Evolutionary conservation across 1,140 invertebrate species (phyloP).

Genomic region (Euschistus heros): DNA sequence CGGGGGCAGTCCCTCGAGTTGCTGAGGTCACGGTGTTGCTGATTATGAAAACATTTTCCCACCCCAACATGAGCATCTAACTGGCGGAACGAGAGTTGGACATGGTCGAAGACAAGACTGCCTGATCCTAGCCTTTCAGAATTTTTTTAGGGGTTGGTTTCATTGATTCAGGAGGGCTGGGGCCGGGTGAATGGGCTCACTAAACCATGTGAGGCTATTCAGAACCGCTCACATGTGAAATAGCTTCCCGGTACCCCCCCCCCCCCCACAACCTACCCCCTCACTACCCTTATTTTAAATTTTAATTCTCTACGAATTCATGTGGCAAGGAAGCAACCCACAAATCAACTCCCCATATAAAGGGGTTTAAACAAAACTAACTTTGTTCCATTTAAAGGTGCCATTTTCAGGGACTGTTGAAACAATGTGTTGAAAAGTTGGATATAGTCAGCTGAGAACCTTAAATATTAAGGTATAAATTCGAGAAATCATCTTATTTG

Average conservation of each 20-base stretch:
- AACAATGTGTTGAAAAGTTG: no score
- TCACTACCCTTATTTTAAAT: slow-evolving; percentile 1
- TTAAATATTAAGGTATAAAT: no score
- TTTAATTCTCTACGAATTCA: slow-evolving; percentile 4
- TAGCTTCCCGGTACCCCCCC: neutral
- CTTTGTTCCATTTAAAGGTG: neutral
- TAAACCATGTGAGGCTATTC: neutral
- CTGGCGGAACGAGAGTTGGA: neutral
- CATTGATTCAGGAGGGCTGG: slow-evolving; percentile 2
- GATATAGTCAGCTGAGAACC: no score
- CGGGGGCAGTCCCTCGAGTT: no score
- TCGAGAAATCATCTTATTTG: no score
- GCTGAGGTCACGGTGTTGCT: no score
- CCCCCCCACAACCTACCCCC: neutral
- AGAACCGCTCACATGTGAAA: slow-evolving; percentile 7
- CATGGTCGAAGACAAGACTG: neutral
- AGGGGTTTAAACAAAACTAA: neutral
- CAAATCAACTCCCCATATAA: neutral
- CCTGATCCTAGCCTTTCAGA: neutral
- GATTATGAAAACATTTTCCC: no score
- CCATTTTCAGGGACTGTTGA: no score
- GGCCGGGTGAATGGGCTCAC: slow-evolving; percentile 9
- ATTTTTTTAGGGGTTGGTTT: slow-evolving; percentile 3
- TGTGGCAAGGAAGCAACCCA: neutral
- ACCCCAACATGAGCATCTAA: no score